Conservation (phyloP, 2,113 vertebrate genomes). For the Phycodurus eques region DNA sequence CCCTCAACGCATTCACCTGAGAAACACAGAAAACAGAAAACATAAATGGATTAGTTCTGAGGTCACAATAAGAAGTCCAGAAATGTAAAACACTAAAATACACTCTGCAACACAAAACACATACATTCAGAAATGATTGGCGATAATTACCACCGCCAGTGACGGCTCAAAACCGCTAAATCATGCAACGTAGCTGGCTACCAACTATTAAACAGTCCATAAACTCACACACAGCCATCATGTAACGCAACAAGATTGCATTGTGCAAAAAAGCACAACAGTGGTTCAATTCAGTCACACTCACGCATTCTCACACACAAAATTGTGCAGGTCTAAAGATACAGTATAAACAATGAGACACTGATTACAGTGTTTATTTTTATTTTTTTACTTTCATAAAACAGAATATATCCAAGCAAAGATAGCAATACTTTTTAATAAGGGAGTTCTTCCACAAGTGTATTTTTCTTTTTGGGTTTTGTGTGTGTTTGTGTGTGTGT, state of each 20-base stretch:
- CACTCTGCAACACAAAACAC: not conserved
- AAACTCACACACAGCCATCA: slow-evolving; percentile 34
- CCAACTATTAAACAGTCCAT: slow-evolving; percentile 49
- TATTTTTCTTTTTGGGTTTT: too few relatives aligned
- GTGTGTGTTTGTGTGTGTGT: too few relatives aligned
- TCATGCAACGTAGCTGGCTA: slow-evolving; percentile 42
- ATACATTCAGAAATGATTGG: slow-evolving; percentile 25
- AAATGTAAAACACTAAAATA: not conserved
- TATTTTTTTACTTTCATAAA: too few relatives aligned
- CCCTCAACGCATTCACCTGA: slow-evolving; percentile 90
- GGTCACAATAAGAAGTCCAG: not conserved
- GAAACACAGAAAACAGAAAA: slow-evolving; percentile 17
- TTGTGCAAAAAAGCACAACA: slow-evolving; percentile 27
- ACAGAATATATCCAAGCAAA: too few relatives aligned
- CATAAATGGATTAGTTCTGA: not conserved
- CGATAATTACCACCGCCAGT: slow-evolving; percentile 59
- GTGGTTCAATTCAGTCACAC: slow-evolving; percentile 50
- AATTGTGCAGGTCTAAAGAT: not conserved
- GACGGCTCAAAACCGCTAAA: slow-evolving; percentile 37
- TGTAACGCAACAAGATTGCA: not conserved
- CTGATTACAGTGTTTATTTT: too few relatives aligned
- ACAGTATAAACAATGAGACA: not conserved
- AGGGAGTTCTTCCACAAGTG: too few relatives aligned
- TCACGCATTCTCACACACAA: slow-evolving; percentile 10
- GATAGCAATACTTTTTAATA: too few relatives aligned